A percentile compares a stretch with the other conserved stretches of the same genome.
Evolutionary conservation across 2,797 vertebrate species (phyloP).

Genomic region (Enteromius unitaeniatus): DNA sequence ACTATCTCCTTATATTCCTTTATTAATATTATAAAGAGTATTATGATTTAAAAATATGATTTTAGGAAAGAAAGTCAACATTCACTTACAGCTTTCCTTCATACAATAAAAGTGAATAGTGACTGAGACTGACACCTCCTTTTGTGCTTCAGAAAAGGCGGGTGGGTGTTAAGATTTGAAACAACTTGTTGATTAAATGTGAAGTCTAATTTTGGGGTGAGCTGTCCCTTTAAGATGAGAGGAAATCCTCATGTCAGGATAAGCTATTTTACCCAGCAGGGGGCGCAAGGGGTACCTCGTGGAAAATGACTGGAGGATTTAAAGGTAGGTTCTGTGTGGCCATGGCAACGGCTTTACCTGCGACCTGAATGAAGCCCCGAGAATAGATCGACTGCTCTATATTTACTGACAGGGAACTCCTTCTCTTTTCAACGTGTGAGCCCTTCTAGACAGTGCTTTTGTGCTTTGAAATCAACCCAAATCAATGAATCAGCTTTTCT

Average conservation of each 20-base stretch:
- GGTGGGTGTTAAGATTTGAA: neutral
- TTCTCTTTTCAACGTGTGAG: slow-evolving; percentile 26
- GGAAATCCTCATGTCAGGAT: neutral
- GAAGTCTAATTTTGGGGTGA: neutral
- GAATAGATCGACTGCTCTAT: slow-evolving; percentile 62
- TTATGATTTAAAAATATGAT: neutral
- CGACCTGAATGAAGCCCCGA: slow-evolving; percentile 57
- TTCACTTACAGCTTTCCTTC: neutral
- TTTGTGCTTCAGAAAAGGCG: neutral
- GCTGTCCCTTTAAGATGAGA: neutral
- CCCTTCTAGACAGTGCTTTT: slow-evolving; percentile 16
- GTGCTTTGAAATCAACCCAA: neutral
- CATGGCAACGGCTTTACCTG: slow-evolving; percentile 80
- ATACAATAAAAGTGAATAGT: neutral
- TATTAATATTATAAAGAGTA: neutral
- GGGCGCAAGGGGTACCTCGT: slow-evolving; percentile 46
- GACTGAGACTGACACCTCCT: neutral
- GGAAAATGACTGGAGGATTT: slow-evolving; percentile 71
- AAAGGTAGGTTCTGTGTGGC: slow-evolving; percentile 70
- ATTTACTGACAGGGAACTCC: slow-evolving; percentile 59
- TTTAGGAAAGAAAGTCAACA: neutral
- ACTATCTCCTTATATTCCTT: neutral
- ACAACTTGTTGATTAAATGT: neutral
- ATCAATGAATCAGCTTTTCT: neutral
- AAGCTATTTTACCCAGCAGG: slow-evolving; percentile 39